These are phyloP conservation scores for Syngnathus acus DNA, from an alignment of 2,797 vertebrate species.

Conservation along the genomic window DNA sequence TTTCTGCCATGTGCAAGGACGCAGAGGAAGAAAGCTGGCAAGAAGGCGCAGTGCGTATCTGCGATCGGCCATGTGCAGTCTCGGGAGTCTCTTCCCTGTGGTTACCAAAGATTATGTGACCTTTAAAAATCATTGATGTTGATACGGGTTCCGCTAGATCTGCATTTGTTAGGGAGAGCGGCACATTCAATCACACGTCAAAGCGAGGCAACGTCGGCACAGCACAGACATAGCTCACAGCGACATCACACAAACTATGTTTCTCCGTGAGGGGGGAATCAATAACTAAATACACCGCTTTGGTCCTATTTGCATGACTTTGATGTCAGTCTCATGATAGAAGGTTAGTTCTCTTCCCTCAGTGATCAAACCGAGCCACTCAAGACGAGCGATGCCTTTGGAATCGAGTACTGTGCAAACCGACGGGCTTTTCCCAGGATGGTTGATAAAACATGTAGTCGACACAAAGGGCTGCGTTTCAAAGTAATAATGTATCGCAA, in stretches of 20 bases:
- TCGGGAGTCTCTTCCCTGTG: neutral
- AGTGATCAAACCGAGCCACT: neutral
- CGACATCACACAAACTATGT: neutral
- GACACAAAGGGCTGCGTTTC: no score
- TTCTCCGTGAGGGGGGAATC: neutral
- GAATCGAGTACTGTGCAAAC: no score
- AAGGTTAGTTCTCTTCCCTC: neutral
- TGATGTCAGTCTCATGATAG: neutral
- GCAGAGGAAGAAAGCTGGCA: neutral
- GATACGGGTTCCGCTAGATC: neutral
- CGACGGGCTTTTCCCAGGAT: neutral
- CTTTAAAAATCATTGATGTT: conserved; percentile 3
- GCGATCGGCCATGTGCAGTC: neutral
- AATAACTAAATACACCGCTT: neutral
- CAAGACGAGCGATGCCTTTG: neutral
- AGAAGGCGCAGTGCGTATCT: neutral
- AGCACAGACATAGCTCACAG: neutral
- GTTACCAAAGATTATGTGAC: conserved; percentile 1
- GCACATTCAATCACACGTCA: conserved; percentile 1
- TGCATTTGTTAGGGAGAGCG: neutral
- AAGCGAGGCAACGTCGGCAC: neutral
- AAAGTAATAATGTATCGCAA: no score
- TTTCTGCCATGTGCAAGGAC: neutral
- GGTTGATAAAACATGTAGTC: neutral
- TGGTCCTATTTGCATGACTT: neutral